Conservation (phyloP, 2,888 invertebrate genomes). For the Archaeoteleia sp. region DNA sequence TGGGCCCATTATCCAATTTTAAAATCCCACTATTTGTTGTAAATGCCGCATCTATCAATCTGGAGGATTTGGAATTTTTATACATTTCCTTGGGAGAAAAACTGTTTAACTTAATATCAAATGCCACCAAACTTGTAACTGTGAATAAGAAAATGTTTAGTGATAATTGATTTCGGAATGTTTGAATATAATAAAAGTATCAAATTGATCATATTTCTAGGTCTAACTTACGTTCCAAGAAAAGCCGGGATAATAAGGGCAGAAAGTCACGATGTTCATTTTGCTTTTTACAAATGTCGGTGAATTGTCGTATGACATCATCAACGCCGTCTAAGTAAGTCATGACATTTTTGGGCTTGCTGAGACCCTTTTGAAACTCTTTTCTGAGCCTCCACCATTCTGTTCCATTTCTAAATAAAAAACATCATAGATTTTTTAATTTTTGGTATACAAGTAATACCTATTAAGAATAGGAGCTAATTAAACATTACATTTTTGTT, state of each 20-base stretch:
- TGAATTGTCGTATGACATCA: constrained; percentile 80
- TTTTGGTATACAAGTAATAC: too few relatives aligned
- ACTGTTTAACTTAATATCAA: constrained; percentile 82
- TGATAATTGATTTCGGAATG: too few relatives aligned
- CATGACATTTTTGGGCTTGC: constrained; percentile 83
- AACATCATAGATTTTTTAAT: constrained; percentile 9
- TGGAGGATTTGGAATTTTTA: constrained; percentile 80
- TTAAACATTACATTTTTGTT: too few relatives aligned
- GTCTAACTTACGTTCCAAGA: constrained; percentile 87
- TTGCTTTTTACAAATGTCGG: constrained; percentile 76
- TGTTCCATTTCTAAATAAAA: constrained; percentile 82
- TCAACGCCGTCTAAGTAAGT: constrained; percentile 81
- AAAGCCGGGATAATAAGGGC: constrained; percentile 82
- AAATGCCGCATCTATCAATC: constrained; percentile 83
- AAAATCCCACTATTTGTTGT: constrained; percentile 83
- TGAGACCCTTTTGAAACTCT: constrained; percentile 86
- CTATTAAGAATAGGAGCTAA: too few relatives aligned
- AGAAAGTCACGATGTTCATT: constrained; percentile 79
- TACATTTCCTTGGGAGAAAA: constrained; percentile 80
- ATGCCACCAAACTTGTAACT: constrained; percentile 84
- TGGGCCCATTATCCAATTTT: constrained; percentile 82
- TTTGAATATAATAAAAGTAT: constrained; percentile 2
- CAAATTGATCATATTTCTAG: too few relatives aligned
- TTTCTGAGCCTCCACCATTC: constrained; percentile 89
- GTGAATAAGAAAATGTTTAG: constrained; percentile 74